These are phyloP conservation scores for Tenualosa thibaudeaui DNA, from an alignment of 2,797 vertebrate genomes.

Conservation along the genomic window DNA sequence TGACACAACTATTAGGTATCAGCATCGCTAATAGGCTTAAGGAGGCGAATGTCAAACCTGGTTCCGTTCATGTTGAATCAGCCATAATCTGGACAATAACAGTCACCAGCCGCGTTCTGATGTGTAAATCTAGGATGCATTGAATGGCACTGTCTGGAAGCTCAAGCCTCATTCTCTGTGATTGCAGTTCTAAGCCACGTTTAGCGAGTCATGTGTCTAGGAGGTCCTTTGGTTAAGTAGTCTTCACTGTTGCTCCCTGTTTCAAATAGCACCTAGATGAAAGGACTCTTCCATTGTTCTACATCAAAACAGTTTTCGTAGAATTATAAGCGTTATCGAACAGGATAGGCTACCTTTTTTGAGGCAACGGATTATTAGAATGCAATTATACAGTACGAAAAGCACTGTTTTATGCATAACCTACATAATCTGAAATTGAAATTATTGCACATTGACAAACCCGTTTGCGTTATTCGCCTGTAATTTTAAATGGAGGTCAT, in stretches of 20 bases:
- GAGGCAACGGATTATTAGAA: neutral
- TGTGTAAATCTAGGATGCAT: neutral
- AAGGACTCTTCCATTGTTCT: slow-evolving; percentile 22
- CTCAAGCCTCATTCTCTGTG: slow-evolving; percentile 9
- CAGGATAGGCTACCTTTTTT: neutral
- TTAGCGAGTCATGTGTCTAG: slow-evolving; percentile 13
- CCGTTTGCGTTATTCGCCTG: neutral
- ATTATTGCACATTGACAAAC: neutral
- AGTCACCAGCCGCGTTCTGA: neutral
- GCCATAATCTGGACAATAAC: slow-evolving; percentile 17
- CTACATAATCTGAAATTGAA: slow-evolving; percentile 14
- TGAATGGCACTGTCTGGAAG: slow-evolving; percentile 5
- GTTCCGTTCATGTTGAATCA: slow-evolving; percentile 19
- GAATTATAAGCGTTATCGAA: neutral
- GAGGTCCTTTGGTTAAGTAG: slow-evolving; percentile 20
- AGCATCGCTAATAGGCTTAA: slow-evolving; percentile 17
- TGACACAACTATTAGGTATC: neutral
- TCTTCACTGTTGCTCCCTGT: slow-evolving; percentile 13
- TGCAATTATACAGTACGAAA: neutral
- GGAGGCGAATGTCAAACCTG: neutral
- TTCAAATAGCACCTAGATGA: neutral
- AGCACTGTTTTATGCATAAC: neutral
- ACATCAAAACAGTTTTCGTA: neutral
- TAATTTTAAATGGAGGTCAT: slow-evolving; percentile 20
- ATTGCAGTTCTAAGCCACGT: slow-evolving; percentile 22